These are phyloP conservation scores for Hippoglossus stenolepis DNA, from an alignment of 2,113 vertebrate species.

Conservation along the genomic window DNA sequence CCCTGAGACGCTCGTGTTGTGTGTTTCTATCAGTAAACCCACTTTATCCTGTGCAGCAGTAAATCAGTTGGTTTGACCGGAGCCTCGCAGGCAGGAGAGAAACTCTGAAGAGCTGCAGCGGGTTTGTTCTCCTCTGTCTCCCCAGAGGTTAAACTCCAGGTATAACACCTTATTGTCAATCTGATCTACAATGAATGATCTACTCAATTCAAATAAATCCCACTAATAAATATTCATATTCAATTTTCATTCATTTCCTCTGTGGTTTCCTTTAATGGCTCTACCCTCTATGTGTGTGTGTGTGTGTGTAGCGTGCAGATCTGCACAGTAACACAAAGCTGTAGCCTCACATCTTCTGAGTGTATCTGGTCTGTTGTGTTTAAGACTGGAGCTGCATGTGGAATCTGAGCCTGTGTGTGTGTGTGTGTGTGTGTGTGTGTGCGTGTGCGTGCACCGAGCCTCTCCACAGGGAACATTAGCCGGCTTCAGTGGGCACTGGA, in stretches of 20 bases:
- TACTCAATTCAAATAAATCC: neutral
- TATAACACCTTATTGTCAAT: no score
- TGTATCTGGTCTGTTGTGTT: neutral
- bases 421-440: constrained; percentile 2
- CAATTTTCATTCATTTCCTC: neutral
- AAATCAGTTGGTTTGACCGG: no score
- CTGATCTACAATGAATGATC: neutral
- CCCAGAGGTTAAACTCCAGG: no score
- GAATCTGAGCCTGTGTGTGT: constrained; percentile 21
- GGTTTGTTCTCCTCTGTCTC: no score
- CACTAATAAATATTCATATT: neutral
- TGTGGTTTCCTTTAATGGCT: neutral
- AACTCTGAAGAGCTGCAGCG: no score
- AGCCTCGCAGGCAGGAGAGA: no score
- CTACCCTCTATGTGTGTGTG: no score
- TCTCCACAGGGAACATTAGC: constrained; percentile 53
- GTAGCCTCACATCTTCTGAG: neutral
- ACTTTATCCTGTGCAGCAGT: no score
- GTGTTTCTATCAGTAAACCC: no score
- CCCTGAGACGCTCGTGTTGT: no score
- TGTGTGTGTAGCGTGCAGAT: neutral
- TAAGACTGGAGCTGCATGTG: constrained; percentile 6
- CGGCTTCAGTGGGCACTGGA: constrained; percentile 38
- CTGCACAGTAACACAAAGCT: neutral
- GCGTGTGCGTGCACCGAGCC: neutral